Evolutionary conservation across 2,888 invertebrate genomes (phyloP).

Genomic region (Amphipoea lucens): DNA sequence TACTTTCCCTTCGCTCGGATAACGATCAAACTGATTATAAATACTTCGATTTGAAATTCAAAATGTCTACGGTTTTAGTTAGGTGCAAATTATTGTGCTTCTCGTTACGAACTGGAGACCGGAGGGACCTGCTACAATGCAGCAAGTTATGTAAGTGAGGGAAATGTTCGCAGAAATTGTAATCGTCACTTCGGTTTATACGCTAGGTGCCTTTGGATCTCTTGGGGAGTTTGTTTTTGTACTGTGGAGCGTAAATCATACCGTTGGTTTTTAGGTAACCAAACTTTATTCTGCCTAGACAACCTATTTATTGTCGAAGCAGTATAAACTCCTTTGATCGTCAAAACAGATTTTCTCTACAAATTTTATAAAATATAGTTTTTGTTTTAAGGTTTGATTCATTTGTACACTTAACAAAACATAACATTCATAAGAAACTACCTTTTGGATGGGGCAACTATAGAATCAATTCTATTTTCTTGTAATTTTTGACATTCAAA

Average conservation of each 20-base stretch:
- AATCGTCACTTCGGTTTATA: constrained; percentile 42
- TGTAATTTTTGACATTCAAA: background rate
- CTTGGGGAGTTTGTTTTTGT: constrained; percentile 1
- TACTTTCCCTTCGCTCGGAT: constrained; percentile 75
- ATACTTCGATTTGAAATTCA: constrained; percentile 83
- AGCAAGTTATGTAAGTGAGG: constrained; percentile 52
- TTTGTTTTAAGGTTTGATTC: too few species aligned
- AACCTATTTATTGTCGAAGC: background rate
- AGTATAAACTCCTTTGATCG: background rate
- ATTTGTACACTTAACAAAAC: background rate
- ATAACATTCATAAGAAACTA: background rate
- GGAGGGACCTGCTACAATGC: constrained; percentile 62
- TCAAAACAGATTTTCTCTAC: background rate
- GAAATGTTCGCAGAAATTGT: constrained; percentile 52
- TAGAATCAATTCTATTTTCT: background rate
- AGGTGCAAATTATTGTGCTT: constrained; percentile 72
- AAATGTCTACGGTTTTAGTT: constrained; percentile 75
- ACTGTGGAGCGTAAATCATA: background rate
- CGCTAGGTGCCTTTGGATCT: constrained; percentile 20
- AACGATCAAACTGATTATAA: constrained; percentile 79
- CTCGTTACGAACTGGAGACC: constrained; percentile 60
- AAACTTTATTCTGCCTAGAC: background rate
- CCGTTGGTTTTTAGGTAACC: background rate
- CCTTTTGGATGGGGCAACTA: background rate
- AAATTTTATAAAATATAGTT: background rate